Conservation (phyloP, 2,797 vertebrate species). For the Melanotaenia boesemani region DNA sequence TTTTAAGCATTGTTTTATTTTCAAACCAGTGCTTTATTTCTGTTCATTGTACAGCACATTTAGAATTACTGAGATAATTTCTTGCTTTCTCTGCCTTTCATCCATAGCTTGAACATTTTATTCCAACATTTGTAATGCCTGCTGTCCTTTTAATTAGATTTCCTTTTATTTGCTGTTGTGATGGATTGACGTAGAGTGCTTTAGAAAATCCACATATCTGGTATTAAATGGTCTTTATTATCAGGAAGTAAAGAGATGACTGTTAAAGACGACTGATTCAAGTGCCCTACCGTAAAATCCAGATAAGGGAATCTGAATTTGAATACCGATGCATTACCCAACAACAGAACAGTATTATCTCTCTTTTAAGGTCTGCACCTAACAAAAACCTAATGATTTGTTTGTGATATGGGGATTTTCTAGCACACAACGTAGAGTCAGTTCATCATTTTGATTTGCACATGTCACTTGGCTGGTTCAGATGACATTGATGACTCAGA, state of each 20-base stretch:
- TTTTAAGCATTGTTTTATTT: slow-evolving; percentile 22
- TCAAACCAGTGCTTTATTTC: slow-evolving; percentile 27
- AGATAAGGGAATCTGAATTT: too few relatives aligned
- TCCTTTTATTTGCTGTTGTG: slow-evolving; percentile 25
- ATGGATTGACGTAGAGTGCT: slow-evolving; percentile 34
- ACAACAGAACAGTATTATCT: slow-evolving; percentile 29
- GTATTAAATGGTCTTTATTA: slow-evolving; percentile 26
- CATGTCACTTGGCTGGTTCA: slow-evolving; percentile 92
- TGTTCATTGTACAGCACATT: slow-evolving; percentile 28
- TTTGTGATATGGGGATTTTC: slow-evolving; percentile 48
- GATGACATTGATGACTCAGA: slow-evolving; percentile 69
- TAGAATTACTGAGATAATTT: slow-evolving; percentile 27
- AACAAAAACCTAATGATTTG: slow-evolving; percentile 14
- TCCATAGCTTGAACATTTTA: slow-evolving; percentile 4
- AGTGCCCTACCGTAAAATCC: slow-evolving; percentile 23
- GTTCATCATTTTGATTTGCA: slow-evolving; percentile 73
- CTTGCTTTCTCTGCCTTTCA: slow-evolving; percentile 1
- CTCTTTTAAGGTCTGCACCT: slow-evolving; percentile 21
- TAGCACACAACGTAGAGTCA: slow-evolving; percentile 12
- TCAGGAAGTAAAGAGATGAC: slow-evolving; percentile 15
- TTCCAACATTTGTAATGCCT: slow-evolving; percentile 17
- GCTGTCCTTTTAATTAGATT: slow-evolving; percentile 13
- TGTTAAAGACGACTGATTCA: slow-evolving; percentile 5
- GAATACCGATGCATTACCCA: slow-evolving; percentile 48
- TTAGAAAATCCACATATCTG: slow-evolving; percentile 37